phyloP scores from a whole-genome alignment of 2,797 vertebrate species.

The Gouania willdenowi region DNA sequence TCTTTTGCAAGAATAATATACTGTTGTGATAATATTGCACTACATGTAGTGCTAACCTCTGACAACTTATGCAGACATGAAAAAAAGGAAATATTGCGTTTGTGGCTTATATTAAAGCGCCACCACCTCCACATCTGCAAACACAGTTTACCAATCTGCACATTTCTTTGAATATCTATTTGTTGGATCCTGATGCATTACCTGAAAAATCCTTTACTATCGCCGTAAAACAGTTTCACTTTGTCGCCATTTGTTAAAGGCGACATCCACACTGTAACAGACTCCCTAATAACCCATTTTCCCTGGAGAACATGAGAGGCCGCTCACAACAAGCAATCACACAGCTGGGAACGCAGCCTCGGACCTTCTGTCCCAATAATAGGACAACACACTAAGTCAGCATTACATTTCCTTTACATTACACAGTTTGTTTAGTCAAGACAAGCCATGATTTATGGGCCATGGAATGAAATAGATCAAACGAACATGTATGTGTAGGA shows the following conservation, averaged over 20 bases:
- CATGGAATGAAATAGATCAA: conserved; percentile 4
- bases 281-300: conserved; percentile 37
- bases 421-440: conserved; percentile 24
- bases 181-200: background rate
- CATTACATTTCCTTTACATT: background rate
- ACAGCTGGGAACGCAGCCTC: conserved; percentile 2
- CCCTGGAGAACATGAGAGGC: conserved; percentile 30
- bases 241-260: conserved; percentile 36
- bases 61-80: too few species aligned
- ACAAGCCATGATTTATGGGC: conserved; percentile 34
- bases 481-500: background rate
- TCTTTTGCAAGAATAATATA: too few species aligned
- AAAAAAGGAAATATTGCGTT: too few species aligned
- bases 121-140: too few species aligned
- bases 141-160: too few species aligned
- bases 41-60: too few species aligned
- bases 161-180: conserved; percentile 1
- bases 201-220: conserved; percentile 20
- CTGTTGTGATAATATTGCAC: too few species aligned
- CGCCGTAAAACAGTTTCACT: conserved; percentile 16
- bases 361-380: conserved; percentile 34
- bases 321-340: conserved; percentile 40
- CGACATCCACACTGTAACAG: conserved; percentile 12
- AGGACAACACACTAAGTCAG: conserved; percentile 36
- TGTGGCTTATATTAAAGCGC: too few species aligned